Percentiles rank a stretch among this genome's conserved stretches.
phyloP scores from a whole-genome alignment of 2,797 vertebrate genomes.

The Diplodus puntazzo region DNA sequence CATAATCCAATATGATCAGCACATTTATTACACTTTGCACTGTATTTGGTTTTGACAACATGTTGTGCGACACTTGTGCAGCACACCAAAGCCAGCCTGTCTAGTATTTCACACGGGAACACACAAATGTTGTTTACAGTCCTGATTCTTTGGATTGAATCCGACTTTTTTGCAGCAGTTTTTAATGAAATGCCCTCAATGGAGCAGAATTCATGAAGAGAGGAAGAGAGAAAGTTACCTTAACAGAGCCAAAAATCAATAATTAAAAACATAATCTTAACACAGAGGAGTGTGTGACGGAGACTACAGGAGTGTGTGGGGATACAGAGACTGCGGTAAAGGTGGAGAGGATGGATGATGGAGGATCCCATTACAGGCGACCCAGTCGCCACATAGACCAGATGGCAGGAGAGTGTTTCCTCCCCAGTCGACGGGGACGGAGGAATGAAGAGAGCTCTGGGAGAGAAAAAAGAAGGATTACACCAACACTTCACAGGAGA shows the following conservation, averaged over 20 bases:
- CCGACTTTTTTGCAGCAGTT: background rate
- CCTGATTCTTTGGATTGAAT: background rate
- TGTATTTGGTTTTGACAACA: background rate
- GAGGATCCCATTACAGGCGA: slow-evolving; percentile 55
- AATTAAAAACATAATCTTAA: background rate
- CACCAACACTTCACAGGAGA: slow-evolving; percentile 45
- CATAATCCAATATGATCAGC: background rate
- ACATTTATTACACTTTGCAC: too few relatives aligned
- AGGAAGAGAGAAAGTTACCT: background rate
- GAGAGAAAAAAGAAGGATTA: slow-evolving; percentile 46
- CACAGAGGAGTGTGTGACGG: background rate
- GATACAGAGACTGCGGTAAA: background rate
- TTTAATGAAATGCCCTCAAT: background rate
- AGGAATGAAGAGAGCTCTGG: slow-evolving; percentile 5
- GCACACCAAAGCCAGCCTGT: too few relatives aligned
- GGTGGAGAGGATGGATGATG: slow-evolving; percentile 39
- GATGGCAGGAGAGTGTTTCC: slow-evolving; percentile 51
- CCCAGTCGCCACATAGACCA: slow-evolving; percentile 51
- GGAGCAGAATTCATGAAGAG: background rate
- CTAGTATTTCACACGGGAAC: too few relatives aligned
- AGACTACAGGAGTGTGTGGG: background rate
- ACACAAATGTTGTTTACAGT: background rate
- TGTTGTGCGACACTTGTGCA: too few relatives aligned
- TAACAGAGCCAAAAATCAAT: too few relatives aligned
- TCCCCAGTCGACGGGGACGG: slow-evolving; percentile 19